These are phyloP conservation scores for Dinomys branickii DNA, from an alignment of 2,113 vertebrate species.

Conservation along the genomic window DNA sequence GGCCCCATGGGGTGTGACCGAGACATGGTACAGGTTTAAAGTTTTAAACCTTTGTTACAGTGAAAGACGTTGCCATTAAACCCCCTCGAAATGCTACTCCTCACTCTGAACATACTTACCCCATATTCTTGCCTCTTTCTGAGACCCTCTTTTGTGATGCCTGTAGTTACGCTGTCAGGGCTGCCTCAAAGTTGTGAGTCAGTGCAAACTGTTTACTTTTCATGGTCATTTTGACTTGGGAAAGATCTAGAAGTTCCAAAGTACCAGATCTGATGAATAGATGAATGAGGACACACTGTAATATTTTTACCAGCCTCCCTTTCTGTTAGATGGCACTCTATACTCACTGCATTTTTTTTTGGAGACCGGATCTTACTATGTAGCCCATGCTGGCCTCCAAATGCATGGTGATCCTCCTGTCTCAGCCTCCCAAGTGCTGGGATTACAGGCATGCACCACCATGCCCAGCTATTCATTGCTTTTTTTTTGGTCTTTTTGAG, in stretches of 20 bases:
- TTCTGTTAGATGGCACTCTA: neutral
- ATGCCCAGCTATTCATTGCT: neutral
- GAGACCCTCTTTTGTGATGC: neutral
- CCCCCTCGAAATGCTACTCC: neutral
- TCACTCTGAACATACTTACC: neutral
- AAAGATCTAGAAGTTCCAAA: neutral
- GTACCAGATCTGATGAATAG: too few species aligned
- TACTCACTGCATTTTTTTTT: neutral
- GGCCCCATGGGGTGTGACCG: neutral
- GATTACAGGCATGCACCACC: neutral
- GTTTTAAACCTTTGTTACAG: neutral
- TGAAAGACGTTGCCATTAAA: neutral
- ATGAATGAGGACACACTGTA: neutral
- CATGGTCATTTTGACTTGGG: neutral
- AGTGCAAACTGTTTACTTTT: neutral
- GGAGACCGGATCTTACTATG: neutral
- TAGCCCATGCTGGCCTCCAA: neutral
- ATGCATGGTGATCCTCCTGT: neutral
- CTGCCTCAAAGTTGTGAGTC: neutral
- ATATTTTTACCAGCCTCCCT: neutral
- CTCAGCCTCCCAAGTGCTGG: neutral
- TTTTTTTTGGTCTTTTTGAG: too few species aligned
- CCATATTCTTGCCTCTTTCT: neutral
- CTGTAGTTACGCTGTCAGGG: too few species aligned
- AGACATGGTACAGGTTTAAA: neutral